Evolutionary conservation across 2,113 vertebrate genomes (phyloP).

Genomic region (Myrmecobius fasciatus): DNA sequence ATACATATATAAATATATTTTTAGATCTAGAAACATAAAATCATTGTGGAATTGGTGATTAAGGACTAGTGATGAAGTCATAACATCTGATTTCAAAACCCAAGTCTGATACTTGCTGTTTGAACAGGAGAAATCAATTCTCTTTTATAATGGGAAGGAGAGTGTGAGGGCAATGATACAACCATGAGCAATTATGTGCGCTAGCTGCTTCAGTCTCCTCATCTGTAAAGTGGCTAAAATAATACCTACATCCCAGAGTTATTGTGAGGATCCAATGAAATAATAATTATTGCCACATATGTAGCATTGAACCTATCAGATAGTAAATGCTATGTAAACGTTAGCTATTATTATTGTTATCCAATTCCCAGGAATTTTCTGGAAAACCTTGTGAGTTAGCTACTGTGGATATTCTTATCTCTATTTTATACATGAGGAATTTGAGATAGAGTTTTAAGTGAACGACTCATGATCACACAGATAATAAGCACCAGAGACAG

Average conservation of each 20-base stretch:
- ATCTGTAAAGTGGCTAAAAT: not conserved
- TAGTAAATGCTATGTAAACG: not conserved
- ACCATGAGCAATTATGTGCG: not conserved
- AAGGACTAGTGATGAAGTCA: not conserved
- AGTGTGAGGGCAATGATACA: not conserved
- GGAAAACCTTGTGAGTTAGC: not conserved
- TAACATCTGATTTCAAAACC: not conserved
- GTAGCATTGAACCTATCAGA: not conserved
- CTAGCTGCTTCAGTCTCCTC: not conserved
- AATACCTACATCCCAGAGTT: not conserved
- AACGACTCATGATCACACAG: too few relatives aligned
- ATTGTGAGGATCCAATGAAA: not conserved
- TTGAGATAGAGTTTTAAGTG: not conserved
- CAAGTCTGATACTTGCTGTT: not conserved
- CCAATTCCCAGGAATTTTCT: not conserved
- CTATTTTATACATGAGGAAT: not conserved
- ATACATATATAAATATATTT: too few relatives aligned
- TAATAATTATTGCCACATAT: not conserved
- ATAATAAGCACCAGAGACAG: not conserved
- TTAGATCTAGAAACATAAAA: not conserved
- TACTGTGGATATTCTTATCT: not conserved
- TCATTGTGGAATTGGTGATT: not conserved
- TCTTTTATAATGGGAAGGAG: not conserved
- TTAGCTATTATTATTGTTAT: not conserved
- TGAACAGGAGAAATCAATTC: not conserved